A percentile compares a stretch with the other conserved stretches of the same genome.
phyloP scores from a whole-genome alignment of 2,888 invertebrate genomes.

The Diplazon laetatorius region DNA sequence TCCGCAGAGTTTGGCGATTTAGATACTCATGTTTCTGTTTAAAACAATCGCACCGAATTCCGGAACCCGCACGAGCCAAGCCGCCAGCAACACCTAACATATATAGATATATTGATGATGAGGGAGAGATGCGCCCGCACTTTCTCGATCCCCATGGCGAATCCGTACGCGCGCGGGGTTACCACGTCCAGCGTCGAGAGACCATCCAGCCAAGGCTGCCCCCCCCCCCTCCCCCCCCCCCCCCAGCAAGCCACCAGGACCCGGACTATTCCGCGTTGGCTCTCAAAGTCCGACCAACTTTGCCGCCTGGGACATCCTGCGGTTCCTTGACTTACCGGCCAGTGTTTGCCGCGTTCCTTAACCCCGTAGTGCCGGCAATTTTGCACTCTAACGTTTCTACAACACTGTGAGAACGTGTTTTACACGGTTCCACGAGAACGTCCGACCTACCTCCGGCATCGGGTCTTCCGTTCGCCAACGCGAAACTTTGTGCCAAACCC shows the following conservation, averaged over 20 bases:
- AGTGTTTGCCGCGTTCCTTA: slow-evolving; percentile 58
- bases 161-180: slow-evolving; percentile 6
- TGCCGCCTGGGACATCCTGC: slow-evolving; percentile 60
- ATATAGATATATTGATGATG: not conserved
- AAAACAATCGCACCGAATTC: too few species aligned
- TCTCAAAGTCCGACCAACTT: slow-evolving; percentile 55
- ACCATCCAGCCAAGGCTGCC: slow-evolving; percentile 12
- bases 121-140: not conserved
- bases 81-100: too few species aligned
- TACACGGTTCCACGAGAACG: slow-evolving; percentile 19
- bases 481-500: slow-evolving; percentile 44
- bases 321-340: slow-evolving; percentile 63
- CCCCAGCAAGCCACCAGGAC: slow-evolving; percentile 3
- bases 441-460: slow-evolving; percentile 16
- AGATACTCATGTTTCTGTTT: too few species aligned
- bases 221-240: too few species aligned
- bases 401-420: slow-evolving; percentile 14
- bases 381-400: slow-evolving; percentile 11
- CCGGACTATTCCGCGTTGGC: slow-evolving; percentile 43
- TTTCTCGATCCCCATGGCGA: slow-evolving; percentile 9
- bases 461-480: slow-evolving; percentile 24
- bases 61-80: too few species aligned
- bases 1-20: too few species aligned
- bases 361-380: slow-evolving; percentile 44
- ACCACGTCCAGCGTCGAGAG: not conserved